These are phyloP conservation scores for Dugesia japonica DNA, from an alignment of 2,888 invertebrate genomes.

Conservation along the genomic window DNA sequence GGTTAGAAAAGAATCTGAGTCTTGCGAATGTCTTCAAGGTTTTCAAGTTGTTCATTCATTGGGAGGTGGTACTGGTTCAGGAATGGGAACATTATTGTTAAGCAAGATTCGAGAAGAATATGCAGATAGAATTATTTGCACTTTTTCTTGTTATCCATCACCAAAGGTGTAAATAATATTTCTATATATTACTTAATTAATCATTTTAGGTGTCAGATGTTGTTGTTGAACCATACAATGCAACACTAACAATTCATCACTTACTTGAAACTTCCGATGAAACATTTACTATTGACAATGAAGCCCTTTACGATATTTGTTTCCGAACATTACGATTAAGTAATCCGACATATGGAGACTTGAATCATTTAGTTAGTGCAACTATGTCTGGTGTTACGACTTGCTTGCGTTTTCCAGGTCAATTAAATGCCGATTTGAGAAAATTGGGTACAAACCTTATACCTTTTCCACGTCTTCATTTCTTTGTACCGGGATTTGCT, in stretches of 20 bases:
- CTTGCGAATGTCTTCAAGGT: constrained; percentile 72
- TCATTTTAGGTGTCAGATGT: constrained; percentile 31
- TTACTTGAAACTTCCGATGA: constrained; percentile 35
- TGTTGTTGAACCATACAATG: constrained; percentile 35
- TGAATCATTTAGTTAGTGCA: constrained; percentile 34
- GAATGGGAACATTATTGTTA: constrained; percentile 28
- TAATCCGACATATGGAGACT: constrained; percentile 35
- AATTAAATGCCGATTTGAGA: constrained; percentile 35
- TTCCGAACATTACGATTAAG: constrained; percentile 33
- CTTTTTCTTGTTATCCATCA: constrained; percentile 76
- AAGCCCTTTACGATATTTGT: constrained; percentile 35
- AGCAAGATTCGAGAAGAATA: constrained; percentile 28
- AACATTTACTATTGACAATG: constrained; percentile 35
- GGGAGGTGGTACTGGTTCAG: constrained; percentile 47
- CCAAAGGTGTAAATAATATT: constrained; percentile 53
- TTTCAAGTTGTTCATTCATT: constrained; percentile 51
- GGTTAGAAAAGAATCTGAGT: constrained; percentile 61
- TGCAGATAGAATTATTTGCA: constrained; percentile 65
- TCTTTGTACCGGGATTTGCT: constrained; percentile 35
- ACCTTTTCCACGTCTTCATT: constrained; percentile 35
- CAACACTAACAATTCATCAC: constrained; percentile 34
- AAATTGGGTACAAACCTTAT: constrained; percentile 35
- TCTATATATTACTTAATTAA: not conserved
- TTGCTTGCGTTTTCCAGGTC: constrained; percentile 33
- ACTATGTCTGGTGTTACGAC: constrained; percentile 35